Percentiles rank a stretch among this genome's conserved stretches.
Evolutionary conservation across 1,140 invertebrate species (phyloP).

Genomic region (Tetramorium simillimum): DNA sequence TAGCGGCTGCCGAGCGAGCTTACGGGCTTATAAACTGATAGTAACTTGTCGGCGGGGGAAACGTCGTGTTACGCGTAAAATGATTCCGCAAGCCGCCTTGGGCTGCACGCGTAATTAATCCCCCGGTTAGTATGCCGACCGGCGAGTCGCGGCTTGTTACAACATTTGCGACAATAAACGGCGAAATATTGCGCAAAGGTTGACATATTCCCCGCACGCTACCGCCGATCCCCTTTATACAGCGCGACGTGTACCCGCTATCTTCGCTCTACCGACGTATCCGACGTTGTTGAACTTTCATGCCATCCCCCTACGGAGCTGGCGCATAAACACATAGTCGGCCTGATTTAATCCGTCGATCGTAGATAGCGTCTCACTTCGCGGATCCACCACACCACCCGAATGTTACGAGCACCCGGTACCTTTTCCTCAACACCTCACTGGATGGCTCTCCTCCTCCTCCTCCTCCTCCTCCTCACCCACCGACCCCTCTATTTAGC

Average conservation of each 20-base stretch:
- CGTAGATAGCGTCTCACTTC: conserved; percentile 66
- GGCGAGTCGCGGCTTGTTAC: conserved; percentile 68
- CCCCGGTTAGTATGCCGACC: conserved; percentile 73
- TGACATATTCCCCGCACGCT: conserved; percentile 50
- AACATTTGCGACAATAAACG: conserved; percentile 68
- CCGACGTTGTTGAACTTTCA: conserved; percentile 69
- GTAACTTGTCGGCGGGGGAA: conserved; percentile 25
- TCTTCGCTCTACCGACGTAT: conserved; percentile 48
- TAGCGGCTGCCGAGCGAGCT: conserved; percentile 34
- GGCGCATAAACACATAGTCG: conserved; percentile 63
- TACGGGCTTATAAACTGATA: conserved; percentile 57
- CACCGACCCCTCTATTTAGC: neutral
- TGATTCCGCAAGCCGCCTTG: conserved; percentile 42
- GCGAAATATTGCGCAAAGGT: conserved; percentile 73
- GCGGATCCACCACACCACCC: conserved; percentile 10
- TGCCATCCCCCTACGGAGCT: conserved; percentile 24
- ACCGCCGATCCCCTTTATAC: neutral
- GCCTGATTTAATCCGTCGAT: conserved; percentile 70
- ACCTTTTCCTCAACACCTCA: conserved; percentile 12
- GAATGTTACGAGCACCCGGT: conserved; percentile 22
- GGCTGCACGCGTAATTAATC: conserved; percentile 69
- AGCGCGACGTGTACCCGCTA: conserved; percentile 19
- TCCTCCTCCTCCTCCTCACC: neutral
- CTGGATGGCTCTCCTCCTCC: neutral
- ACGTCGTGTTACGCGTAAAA: conserved; percentile 36